These are phyloP conservation scores for Scomberomorus guttatus DNA, from an alignment of 2,797 vertebrate species.

Conservation along the genomic window DNA sequence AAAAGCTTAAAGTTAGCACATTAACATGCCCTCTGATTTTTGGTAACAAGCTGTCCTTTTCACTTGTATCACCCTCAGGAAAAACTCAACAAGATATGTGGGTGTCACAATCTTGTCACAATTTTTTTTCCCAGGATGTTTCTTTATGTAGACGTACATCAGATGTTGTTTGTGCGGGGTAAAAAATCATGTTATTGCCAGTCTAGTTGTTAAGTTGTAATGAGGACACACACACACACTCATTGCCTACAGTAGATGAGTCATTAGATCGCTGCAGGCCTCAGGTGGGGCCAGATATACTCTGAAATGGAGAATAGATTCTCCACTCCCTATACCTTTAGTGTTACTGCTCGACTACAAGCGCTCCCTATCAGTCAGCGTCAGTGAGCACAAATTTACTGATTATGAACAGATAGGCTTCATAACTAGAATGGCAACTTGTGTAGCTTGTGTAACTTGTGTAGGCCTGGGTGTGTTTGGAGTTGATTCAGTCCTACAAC, in stretches of 20 bases:
- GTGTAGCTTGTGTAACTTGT: neutral
- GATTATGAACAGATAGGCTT: neutral
- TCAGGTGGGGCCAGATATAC: constrained; percentile 22
- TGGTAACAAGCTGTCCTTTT: neutral
- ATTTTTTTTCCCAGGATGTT: neutral
- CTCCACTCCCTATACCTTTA: neutral
- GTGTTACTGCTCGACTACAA: neutral
- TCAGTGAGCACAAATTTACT: neutral
- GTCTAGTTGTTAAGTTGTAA: constrained; percentile 2
- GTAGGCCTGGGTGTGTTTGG: neutral
- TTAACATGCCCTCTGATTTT: neutral
- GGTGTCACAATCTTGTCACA: neutral
- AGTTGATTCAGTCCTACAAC: neutral
- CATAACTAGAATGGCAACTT: neutral
- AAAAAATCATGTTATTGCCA: constrained; percentile 10
- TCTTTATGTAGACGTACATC: constrained; percentile 1
- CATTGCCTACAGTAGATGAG: constrained; percentile 23
- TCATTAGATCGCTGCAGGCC: constrained; percentile 27
- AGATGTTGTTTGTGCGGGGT: constrained; percentile 9
- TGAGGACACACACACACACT: constrained; percentile 1
- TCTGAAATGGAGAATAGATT: neutral
- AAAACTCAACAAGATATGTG: neutral
- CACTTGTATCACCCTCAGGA: neutral
- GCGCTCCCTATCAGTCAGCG: neutral
- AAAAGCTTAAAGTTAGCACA: neutral